Evolutionary conservation across 2,797 vertebrate genomes (phyloP).

Genomic region (Masticophis lateralis): DNA sequence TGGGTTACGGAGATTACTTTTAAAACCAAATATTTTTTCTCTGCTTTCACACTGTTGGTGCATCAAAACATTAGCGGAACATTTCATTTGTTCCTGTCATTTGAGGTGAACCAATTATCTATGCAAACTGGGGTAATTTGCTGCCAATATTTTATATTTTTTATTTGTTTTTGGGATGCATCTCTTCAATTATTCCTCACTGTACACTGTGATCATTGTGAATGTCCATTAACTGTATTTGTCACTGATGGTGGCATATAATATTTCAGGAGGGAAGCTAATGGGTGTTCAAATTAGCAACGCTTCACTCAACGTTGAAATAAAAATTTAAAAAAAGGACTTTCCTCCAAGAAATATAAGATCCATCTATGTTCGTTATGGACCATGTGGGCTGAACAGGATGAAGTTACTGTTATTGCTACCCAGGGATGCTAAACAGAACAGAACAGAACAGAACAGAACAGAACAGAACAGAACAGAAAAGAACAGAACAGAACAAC

Average conservation of each 20-base stretch:
- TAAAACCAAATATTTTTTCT: slow-evolving; percentile 3
- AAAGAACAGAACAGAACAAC: no score
- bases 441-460: no score
- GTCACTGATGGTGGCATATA: slow-evolving; percentile 65
- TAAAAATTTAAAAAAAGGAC: slow-evolving; percentile 37
- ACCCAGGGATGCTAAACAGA: slow-evolving; percentile 1
- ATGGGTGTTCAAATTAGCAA: slow-evolving; percentile 70
- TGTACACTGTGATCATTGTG: slow-evolving; percentile 64
- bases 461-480: no score
- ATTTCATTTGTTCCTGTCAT: slow-evolving; percentile 20
- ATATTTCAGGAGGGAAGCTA: slow-evolving; percentile 68
- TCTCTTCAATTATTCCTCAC: slow-evolving; percentile 46
- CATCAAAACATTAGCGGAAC: slow-evolving; percentile 9
- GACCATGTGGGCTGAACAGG: slow-evolving; percentile 47
- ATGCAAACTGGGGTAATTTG: slow-evolving; percentile 1
- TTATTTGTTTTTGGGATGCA: neutral
- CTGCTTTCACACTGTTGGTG: neutral
- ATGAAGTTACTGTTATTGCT: slow-evolving; percentile 53
- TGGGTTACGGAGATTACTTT: neutral
- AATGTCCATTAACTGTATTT: slow-evolving; percentile 69
- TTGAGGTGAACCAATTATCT: slow-evolving; percentile 40
- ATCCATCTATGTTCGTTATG: slow-evolving; percentile 56
- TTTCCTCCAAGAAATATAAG: slow-evolving; percentile 69
- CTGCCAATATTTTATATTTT: neutral
- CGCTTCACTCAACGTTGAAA: slow-evolving; percentile 58